phyloP scores from a whole-genome alignment of 2,113 vertebrate species.

The Psammodynastes pulverulentus region DNA sequence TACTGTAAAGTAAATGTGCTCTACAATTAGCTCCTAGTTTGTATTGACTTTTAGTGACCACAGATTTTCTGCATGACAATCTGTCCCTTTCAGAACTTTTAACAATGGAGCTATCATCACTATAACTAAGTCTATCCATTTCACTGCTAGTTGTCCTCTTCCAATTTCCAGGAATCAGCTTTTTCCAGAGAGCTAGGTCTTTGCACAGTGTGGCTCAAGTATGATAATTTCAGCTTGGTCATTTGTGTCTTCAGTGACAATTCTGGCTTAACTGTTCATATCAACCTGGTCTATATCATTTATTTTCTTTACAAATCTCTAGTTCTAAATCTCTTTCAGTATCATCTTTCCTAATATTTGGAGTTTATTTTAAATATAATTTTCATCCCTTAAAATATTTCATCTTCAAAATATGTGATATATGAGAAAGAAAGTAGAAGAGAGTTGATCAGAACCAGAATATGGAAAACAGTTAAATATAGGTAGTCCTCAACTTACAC shows the following conservation, averaged over 20 bases:
- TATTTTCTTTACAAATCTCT: no score
- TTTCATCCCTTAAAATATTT: neutral
- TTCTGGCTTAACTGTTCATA: neutral
- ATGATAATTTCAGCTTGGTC: neutral
- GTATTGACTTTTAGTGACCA: neutral
- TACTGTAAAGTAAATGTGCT: neutral
- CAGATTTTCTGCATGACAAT: neutral
- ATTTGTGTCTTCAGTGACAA: neutral
- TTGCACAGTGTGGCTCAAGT: neutral
- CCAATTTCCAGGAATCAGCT: neutral
- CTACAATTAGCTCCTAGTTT: neutral
- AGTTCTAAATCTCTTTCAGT: no score
- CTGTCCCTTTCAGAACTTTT: neutral
- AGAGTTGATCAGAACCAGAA: neutral
- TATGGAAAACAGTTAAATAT: neutral
- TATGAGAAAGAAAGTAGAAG: neutral
- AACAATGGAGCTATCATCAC: neutral
- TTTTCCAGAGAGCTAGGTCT: neutral
- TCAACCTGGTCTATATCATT: neutral
- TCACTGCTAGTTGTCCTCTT: neutral
- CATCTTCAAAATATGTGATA: neutral
- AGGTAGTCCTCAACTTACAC: no score
- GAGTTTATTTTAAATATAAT: neutral
- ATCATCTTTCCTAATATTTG: no score
- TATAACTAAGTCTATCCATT: neutral